Percentiles rank a stretch among this genome's conserved stretches.
phyloP scores from a whole-genome alignment of 1,140 invertebrate genomes.

The Lysiphlebus fabarum region DNA sequence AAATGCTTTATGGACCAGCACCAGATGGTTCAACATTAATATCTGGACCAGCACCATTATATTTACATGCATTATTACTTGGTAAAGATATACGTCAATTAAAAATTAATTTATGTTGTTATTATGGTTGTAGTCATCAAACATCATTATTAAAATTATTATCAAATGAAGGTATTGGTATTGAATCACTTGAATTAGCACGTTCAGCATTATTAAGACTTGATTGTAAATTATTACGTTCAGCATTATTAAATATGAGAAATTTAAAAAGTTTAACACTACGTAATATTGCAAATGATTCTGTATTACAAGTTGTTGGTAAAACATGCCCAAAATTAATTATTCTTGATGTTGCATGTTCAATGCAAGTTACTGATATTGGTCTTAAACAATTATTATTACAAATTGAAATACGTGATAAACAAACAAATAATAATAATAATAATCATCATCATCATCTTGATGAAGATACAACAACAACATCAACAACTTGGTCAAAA shows the following conservation, averaged over 20 bases:
- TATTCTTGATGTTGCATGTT: constrained; percentile 52
- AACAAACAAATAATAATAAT: constrained; percentile 11
- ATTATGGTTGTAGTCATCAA: constrained; percentile 57
- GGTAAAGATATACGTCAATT: constrained; percentile 51
- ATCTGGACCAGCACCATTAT: constrained; percentile 50
- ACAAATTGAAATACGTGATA: constrained; percentile 50
- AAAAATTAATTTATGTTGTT: constrained; percentile 55
- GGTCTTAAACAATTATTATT: constrained; percentile 53
- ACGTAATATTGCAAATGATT: constrained; percentile 53
- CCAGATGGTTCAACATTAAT: constrained; percentile 43
- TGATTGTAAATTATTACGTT: constrained; percentile 49
- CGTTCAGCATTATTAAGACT: constrained; percentile 50
- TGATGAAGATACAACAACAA: constrained; percentile 6
- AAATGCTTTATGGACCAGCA: constrained; percentile 43
- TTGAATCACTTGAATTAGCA: constrained; percentile 49
- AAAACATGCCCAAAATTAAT: constrained; percentile 49
- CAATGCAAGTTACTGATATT: constrained; percentile 52
- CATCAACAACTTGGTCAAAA: constrained; percentile 43
- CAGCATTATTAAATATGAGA: constrained; percentile 46
- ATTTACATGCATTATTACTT: constrained; percentile 50
- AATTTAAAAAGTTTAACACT: constrained; percentile 48
- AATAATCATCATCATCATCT: too few relatives aligned
- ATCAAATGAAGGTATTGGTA: constrained; percentile 47
- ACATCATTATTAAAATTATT: constrained; percentile 50
- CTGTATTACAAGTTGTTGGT: constrained; percentile 51